phyloP scores from a whole-genome alignment of 2,113 vertebrate species.

The Gallinago paraguaiae region DNA sequence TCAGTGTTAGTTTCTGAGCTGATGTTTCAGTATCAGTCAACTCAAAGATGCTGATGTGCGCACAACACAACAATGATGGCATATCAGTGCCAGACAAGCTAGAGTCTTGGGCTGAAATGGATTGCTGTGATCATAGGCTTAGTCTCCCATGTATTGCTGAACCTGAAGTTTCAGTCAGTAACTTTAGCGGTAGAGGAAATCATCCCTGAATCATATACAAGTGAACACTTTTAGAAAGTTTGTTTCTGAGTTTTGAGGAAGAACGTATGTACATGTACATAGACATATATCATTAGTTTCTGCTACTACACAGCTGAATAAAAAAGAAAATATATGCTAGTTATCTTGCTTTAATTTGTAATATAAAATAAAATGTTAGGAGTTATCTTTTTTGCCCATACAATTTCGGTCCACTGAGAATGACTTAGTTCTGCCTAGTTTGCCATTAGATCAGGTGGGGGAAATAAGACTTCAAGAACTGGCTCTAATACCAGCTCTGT shows the following conservation, averaged over 20 bases:
- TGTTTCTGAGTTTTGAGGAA: background rate
- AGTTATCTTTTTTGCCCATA: background rate
- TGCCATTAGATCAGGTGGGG: background rate
- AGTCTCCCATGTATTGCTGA: background rate
- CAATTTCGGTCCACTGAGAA: background rate
- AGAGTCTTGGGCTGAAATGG: background rate
- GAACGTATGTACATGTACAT: background rate
- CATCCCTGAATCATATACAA: background rate
- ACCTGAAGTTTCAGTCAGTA: background rate
- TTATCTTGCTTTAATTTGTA: background rate
- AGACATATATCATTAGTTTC: background rate
- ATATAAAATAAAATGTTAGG: background rate
- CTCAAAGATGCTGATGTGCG: background rate
- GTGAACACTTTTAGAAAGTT: background rate
- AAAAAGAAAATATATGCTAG: background rate
- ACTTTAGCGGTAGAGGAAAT: background rate
- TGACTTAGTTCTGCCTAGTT: background rate
- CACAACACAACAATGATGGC: background rate
- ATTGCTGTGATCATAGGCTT: background rate
- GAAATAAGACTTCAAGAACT: background rate
- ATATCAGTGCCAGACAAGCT: background rate
- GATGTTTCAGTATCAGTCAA: background rate
- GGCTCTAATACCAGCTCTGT: background rate
- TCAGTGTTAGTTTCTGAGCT: background rate
- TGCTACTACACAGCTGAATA: background rate